A percentile compares a stretch with the other conserved stretches of the same genome.
Conservation (phyloP, 2,888 invertebrate species). For the Gandaritis pyraliata region DNA sequence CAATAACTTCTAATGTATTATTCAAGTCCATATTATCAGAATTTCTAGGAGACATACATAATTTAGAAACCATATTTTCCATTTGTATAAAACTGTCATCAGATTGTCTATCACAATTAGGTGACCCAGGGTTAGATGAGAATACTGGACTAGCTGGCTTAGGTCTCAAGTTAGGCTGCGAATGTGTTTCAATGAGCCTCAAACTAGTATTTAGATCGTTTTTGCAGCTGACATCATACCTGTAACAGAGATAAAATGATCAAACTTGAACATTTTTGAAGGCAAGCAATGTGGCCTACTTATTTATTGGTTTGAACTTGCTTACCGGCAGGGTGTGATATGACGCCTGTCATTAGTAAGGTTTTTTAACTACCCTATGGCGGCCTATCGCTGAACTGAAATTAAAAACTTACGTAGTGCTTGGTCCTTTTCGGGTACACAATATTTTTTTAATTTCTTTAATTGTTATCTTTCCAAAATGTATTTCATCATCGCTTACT, state of each 20-base stretch:
- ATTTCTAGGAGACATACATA: slow-evolving; percentile 46
- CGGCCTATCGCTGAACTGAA: too few relatives aligned
- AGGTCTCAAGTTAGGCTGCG: slow-evolving; percentile 59
- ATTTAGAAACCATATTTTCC: slow-evolving; percentile 58
- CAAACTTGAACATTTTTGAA: background rate
- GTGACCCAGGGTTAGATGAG: slow-evolving; percentile 24
- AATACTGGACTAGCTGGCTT: slow-evolving; percentile 29
- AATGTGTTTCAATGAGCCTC: slow-evolving; percentile 65
- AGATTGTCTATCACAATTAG: slow-evolving; percentile 45
- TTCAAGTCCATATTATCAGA: slow-evolving; percentile 52
- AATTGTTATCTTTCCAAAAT: slow-evolving; percentile 62
- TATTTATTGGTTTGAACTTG: too few relatives aligned
- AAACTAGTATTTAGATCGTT: slow-evolving; percentile 51
- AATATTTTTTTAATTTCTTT: slow-evolving; percentile 63
- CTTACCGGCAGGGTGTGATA: too few relatives aligned
- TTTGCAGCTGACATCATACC: slow-evolving; percentile 9
- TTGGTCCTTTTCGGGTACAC: slow-evolving; percentile 45
- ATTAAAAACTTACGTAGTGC: slow-evolving; percentile 50
- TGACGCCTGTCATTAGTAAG: too few relatives aligned
- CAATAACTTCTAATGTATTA: slow-evolving; percentile 64
- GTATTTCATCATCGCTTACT: slow-evolving; percentile 63
- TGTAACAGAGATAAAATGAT: slow-evolving; percentile 7
- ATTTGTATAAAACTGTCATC: slow-evolving; percentile 66
- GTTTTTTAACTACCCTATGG: too few relatives aligned
- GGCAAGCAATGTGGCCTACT: background rate